These are phyloP conservation scores for Argynnis bischoffii DNA, from an alignment of 2,888 invertebrate genomes.

Conservation along the genomic window DNA sequence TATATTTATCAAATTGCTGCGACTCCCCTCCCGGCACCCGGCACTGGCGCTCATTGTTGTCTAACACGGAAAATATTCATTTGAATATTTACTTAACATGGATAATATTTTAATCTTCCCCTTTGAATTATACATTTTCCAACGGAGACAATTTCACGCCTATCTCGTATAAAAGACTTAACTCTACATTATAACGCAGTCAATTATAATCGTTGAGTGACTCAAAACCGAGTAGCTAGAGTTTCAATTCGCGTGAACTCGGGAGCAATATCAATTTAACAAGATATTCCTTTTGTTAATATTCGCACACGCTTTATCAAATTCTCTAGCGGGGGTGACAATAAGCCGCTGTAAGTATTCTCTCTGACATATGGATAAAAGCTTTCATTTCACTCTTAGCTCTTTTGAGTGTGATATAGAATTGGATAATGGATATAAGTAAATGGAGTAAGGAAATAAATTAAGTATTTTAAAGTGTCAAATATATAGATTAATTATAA, in stretches of 20 bases:
- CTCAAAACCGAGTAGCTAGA: constrained; percentile 43
- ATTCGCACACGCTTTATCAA: constrained; percentile 83
- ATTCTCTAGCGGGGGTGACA: constrained; percentile 83
- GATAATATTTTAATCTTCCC: constrained; percentile 84
- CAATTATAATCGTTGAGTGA: constrained; percentile 53
- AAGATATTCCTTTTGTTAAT: constrained; percentile 83
- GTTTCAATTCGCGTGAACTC: constrained; percentile 58
- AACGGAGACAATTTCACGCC: constrained; percentile 81
- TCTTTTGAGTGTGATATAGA: constrained; percentile 70
- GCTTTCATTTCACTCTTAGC: constrained; percentile 81
- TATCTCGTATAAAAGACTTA: constrained; percentile 63
- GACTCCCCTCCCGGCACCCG: constrained; percentile 66
- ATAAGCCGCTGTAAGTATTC: constrained; percentile 83
- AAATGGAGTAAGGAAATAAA: constrained; percentile 31
- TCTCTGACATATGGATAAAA: constrained; percentile 82
- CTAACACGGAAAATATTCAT: constrained; percentile 83
- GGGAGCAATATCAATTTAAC: constrained; percentile 79
- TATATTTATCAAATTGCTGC: constrained; percentile 78
- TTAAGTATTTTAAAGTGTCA: constrained; percentile 15
- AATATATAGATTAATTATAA: neutral
- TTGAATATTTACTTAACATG: constrained; percentile 84
- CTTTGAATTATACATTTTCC: constrained; percentile 83
- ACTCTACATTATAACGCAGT: constrained; percentile 50
- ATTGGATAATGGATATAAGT: constrained; percentile 45
- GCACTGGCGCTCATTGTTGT: constrained; percentile 75